phyloP scores from a whole-genome alignment of 2,797 vertebrate genomes.

The Anabacerthia variegaticeps region DNA sequence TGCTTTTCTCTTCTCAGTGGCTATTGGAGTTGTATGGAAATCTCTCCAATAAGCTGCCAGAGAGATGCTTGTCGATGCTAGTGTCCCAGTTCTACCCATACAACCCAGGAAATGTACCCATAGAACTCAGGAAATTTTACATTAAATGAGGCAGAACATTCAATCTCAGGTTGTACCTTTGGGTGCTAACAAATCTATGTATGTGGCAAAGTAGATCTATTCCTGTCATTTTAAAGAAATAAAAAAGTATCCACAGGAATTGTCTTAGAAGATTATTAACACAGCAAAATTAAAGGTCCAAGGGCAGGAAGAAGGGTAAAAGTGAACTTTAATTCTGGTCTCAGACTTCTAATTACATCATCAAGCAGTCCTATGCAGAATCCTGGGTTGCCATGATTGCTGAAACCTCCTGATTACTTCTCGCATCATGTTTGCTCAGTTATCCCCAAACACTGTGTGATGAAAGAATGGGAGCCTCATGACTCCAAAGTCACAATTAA shows the following conservation, averaged over 20 bases:
- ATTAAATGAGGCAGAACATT: background rate
- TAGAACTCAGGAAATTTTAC: background rate
- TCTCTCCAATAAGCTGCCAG: background rate
- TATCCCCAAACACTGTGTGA: background rate
- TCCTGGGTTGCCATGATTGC: accelerated
- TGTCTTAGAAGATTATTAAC: background rate
- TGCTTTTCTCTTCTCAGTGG: constrained; percentile 12
- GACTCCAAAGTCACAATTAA: background rate
- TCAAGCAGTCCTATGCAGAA: background rate
- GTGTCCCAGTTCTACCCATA: background rate
- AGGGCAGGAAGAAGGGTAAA: background rate
- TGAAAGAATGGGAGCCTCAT: background rate
- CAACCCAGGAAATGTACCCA: background rate
- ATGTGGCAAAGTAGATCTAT: background rate
- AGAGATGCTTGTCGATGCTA: background rate
- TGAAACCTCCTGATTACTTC: background rate
- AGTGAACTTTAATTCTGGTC: background rate
- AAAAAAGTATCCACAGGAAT: background rate
- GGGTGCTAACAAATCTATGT: background rate
- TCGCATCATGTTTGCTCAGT: accelerated
- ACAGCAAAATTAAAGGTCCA: background rate
- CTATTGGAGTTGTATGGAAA: background rate
- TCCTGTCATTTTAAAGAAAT: background rate
- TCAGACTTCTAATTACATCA: background rate
- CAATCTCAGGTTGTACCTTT: background rate